Evolutionary conservation across 2,113 vertebrate genomes (phyloP), one percentile per base, ranked within the genome.

Genomic region (Isichthys henryi): DNA sequence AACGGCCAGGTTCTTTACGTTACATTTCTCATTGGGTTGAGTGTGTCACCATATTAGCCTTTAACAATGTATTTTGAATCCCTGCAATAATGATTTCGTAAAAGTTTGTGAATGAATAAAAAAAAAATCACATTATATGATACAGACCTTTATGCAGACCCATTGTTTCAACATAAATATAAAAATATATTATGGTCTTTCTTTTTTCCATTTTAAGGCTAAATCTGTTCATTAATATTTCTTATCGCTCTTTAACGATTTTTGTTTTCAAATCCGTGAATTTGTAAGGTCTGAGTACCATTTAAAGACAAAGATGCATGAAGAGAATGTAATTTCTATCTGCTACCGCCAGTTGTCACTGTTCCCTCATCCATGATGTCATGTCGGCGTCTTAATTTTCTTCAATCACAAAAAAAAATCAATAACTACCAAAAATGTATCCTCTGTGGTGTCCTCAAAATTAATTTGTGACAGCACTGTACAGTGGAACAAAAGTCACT

Each of bases 321-420:
- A 49, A 49, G 48, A n/a, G 5, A 62, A 21, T 43, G 58, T 23
- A 8, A 62, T 80, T 90, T 56, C 86, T 11, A 15, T 8, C 7
- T 4, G 10, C 21, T 90, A 19, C 94, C 95, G 94, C 93, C 94
- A 96, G 96, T 94, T 95, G 96, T 94, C 96, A 96, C 95, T 96
- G 94, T 96, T 95, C 95, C 94, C 94, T 93, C 92, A 92, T 95
- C 92, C 94, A 96, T 86, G 45, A 49, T 50, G 46, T 4, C 39
- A 86, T n/a, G 46, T 86, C 83, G 5, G 45, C 48, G 27, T 86
- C 83, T 50, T 50, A 8, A 86, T 86, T 86, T 86, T 48, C 19
- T n/a, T 48, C 46, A 86, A 49, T 49, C 74, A 19, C 35, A 80
- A 80, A 70, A 50, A 39, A 31, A 84, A 86, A 86, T 86, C 83